A percentile compares a stretch with the other conserved stretches of the same genome.
phyloP scores from a whole-genome alignment of 1,140 invertebrate species.

The Pogonognathellus flavescens region DNA sequence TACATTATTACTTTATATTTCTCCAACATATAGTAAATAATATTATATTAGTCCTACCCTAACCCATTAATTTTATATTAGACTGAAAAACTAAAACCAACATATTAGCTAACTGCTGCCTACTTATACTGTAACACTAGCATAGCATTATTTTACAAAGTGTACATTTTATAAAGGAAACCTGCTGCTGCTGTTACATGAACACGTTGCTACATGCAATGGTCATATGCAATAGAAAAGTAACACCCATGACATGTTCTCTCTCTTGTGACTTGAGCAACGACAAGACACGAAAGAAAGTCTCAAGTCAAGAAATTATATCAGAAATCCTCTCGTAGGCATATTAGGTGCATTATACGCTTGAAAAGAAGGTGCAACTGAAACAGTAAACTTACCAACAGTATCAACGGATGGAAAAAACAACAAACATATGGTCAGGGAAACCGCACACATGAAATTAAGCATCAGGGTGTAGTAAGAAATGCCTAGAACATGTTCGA shows the following conservation, averaged over 20 bases:
- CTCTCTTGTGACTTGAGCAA: background rate
- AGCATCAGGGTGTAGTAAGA: background rate
- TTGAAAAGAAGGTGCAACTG: background rate
- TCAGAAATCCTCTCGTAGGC: background rate
- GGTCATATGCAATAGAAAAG: background rate
- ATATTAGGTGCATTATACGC: background rate
- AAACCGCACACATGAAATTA: slow-evolving; percentile 29
- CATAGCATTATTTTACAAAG: background rate
- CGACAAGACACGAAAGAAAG: slow-evolving; percentile 18
- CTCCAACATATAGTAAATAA: no score
- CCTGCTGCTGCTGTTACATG: background rate
- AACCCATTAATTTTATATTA: no score
- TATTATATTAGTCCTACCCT: no score
- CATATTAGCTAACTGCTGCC: background rate
- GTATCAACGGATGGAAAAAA: slow-evolving; percentile 20
- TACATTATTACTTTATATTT: background rate
- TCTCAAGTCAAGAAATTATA: background rate
- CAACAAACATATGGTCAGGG: slow-evolving; percentile 53
- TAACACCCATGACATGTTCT: slow-evolving; percentile 45
- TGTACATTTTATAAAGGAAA: background rate
- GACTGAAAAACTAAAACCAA: no score
- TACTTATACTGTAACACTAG: background rate
- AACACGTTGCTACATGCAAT: background rate
- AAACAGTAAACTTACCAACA: background rate
- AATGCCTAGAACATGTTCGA: background rate